Base-by-base conservation (phyloP, 2,797 vertebrate species). In the Onychomys torridus region DNA sequence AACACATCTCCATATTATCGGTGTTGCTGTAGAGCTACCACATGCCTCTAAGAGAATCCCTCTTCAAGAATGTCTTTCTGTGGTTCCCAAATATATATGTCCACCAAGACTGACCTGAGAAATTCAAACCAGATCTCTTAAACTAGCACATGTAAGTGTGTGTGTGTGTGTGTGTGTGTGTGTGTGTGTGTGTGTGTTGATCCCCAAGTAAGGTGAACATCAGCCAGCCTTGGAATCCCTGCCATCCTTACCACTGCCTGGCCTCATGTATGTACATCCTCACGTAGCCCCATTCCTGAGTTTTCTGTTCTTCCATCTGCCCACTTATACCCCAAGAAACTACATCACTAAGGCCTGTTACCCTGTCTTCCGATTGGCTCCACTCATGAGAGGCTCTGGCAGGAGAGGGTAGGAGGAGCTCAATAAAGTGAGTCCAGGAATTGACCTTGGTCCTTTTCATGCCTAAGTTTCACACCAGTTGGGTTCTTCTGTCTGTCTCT, bases 261-360 rank as follows among this genome's bases (percentile, higher is more conserved):
- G 14, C 67, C 65, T 71, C 13, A 6, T 29, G 6, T 5, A 32
- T 21, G 16, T 32, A 25, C 57, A 5, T 2, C 37, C 19, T 10
- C 7, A 4, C 34, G 29, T 2, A n/a, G 8, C 40, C 17, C 4
- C 5, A 34, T 8, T 61, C 55, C 40, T 0, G 1, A 10, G 17
- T 11, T 37, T 34, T 11, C 65, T 2, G 5, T 7, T 52, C 34
- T 19, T 13, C 57, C 25, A 8, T 8, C 49, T 43, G 5, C 2
- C 29, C 13, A 8, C 23, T 52, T 11, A 12, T 52, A 40, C 32
- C 37, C 25, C 49, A 6, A 75, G 40, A 59, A 78, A 10, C 13
- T 1, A 19, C n/a, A 6, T 34, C 13, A 8, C 0, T n/a, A 34
- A 5, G 4, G 6, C 14, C 46, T 37, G 23, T 55, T n/a, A 4